Evolutionary conservation across 2,797 vertebrate species (phyloP).

Genomic region (Microctenopoma stevenorrisi): DNA sequence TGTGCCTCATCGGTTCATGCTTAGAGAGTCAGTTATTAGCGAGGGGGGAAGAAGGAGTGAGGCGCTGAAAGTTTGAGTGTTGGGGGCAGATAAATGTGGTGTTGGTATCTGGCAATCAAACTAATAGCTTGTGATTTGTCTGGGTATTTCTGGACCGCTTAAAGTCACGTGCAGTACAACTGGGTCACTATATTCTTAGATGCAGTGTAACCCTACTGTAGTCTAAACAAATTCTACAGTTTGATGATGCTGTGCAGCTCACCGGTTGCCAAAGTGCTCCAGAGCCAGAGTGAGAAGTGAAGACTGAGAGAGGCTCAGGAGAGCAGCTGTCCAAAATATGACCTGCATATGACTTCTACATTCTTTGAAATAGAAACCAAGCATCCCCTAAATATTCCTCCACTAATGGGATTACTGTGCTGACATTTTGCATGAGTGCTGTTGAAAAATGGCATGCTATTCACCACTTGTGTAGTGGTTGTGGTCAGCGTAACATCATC

Average conservation of each 20-base stretch:
- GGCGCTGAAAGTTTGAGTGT: slow-evolving; percentile 56
- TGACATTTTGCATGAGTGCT: slow-evolving; percentile 44
- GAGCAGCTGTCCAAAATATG: slow-evolving; percentile 60
- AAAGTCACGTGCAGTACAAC: slow-evolving; percentile 69
- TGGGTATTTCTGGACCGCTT: slow-evolving; percentile 67
- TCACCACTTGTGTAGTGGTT: slow-evolving; percentile 16
- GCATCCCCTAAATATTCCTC: slow-evolving; percentile 48
- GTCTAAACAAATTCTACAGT: slow-evolving; percentile 62
- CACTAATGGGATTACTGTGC: slow-evolving; percentile 39
- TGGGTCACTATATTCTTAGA: slow-evolving; percentile 80
- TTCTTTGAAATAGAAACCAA: slow-evolving; percentile 62
- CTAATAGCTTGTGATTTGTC: slow-evolving; percentile 57
- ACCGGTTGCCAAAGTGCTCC: slow-evolving; percentile 4
- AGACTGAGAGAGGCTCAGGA: neutral
- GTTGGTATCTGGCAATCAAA: slow-evolving; percentile 61
- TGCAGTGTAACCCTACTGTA: slow-evolving; percentile 46
- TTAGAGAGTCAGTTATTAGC: slow-evolving; percentile 27
- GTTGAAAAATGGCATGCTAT: slow-evolving; percentile 25
- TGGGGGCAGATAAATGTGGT: slow-evolving; percentile 58
- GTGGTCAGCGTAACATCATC: slow-evolving; percentile 28
- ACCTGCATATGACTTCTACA: slow-evolving; percentile 56
- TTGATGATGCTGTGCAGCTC: slow-evolving; percentile 47
- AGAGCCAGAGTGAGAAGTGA: neutral
- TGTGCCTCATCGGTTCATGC: slow-evolving; percentile 46
- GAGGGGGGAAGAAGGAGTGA: slow-evolving; percentile 18